Evolutionary conservation across 1,140 invertebrate genomes (phyloP), one percentile per base, ranked within the genome.

Genomic region (Brachionus sp.): DNA sequence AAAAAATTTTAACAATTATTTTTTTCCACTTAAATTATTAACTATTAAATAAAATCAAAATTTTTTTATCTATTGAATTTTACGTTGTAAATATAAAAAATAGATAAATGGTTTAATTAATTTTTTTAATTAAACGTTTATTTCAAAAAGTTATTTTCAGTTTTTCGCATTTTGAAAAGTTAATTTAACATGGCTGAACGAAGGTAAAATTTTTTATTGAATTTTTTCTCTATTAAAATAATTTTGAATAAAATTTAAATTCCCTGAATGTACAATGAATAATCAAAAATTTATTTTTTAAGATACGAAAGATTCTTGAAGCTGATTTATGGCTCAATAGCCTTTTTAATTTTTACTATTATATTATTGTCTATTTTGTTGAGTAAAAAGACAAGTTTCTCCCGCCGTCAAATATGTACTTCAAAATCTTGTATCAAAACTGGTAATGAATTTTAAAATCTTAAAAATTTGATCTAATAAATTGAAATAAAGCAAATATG

Each of bases 371-470:
- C 42, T 10, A 37, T 62, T 57, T 57, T 78, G 44, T 37, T 78
- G n/a, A 39, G 44, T 23, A 78, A 78, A 23, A 62, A 78, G 46
- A 78, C 19, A 12, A 53, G 42, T 23, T 73, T 73, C n/a, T 39
- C 13, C 9, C 25, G 64, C 4, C 12, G 37, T 42, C 10, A 78
- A 57, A 39, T 78, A 16, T 78, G 77, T 33, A 62, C 23, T 33
- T 33, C 39, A 33, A 78, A 78, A 62, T 44, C 77, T 78, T 78
- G 77, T 78, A 78, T 78, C 7, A 78, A 78, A 62, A 25, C 77
- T 10, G 77, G 77, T 78, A 77, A 50, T 33, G 13, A 33, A 2
- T 13, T 33, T n/a, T 1, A 39, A 3, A 70, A 5, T 70, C 4
- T 57, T 19, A 33, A 50, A 50, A n/a, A 50, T 50, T 50, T 50